Base-by-base conservation (phyloP, 2,888 invertebrate species). In the Limnephilus auricula region DNA sequence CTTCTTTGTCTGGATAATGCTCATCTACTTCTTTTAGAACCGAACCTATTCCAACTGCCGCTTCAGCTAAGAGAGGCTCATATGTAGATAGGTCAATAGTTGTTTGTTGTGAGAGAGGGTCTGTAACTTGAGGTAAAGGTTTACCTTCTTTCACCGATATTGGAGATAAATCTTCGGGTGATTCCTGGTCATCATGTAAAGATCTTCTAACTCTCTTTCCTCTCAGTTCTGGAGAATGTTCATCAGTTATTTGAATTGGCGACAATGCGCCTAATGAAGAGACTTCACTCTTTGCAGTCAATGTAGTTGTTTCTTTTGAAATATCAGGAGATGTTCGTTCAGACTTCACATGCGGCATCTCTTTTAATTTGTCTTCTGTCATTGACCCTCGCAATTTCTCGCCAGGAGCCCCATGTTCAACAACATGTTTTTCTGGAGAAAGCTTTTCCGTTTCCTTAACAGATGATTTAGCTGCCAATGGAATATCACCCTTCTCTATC, bases 91-190 rank as follows among this genome's bases (percentile, higher is more conserved):
- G 6, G 25, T 65, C 65, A 25, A n/a, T 6, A 65, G 65, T 65
- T 65, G 9, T 65, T 65, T 25, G 65, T 65, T n/a, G 34, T 82
- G 82, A 65, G 1, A 25, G 25, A 65, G 65, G 25, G 25, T 65
- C 65, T 65, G 65, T 25, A 65, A 25, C 25, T 65, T 65, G 25
- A n/a, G n/a, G 65, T 9, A 65, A 3, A n/a, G 90, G 78, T 88
- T 91, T 79, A 85, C 78, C 37, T 92, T 90, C 89, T 15, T 40
- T 90, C 91, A 50, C 34, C 88, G 40, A 86, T 40, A 86, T 40
- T 37, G 86, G 37, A 18, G 86, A 40, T 30, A 40, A 30, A 37
- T 30, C 40, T 86, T 34, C 40, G 0, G 45, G 86, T 25, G 86
- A 86, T 86, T 86, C 40, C 25, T 65, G 65, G n/a, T 65, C 65